Evolutionary conservation across 1,140 invertebrate species (phyloP).

Genomic region (Phthorimaea operculella): DNA sequence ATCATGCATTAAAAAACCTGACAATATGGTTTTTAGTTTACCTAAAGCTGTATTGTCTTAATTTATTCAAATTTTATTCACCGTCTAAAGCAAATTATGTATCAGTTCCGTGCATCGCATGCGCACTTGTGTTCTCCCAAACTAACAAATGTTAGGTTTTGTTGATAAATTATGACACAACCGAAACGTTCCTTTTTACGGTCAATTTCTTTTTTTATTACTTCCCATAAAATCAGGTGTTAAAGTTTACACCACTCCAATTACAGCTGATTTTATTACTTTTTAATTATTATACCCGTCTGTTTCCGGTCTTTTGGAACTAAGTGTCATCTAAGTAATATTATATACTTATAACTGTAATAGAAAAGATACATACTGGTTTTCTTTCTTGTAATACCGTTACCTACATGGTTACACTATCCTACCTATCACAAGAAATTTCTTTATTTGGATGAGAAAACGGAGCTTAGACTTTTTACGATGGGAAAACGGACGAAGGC

Average conservation of each 20-base stretch:
- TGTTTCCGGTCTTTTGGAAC: conserved; percentile 1
- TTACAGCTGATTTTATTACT: conserved; percentile 5
- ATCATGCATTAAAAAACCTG: too few relatives aligned
- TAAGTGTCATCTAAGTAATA: too few relatives aligned
- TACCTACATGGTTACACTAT: too few relatives aligned
- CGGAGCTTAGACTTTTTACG: too few relatives aligned
- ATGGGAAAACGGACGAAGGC: too few relatives aligned
- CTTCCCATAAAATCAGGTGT: conserved; percentile 35
- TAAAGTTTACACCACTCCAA: conserved; percentile 23
- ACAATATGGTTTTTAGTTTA: too few relatives aligned
- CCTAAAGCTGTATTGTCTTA: neutral
- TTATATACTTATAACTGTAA: too few relatives aligned
- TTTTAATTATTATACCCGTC: neutral
- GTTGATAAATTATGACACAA: conserved; percentile 17
- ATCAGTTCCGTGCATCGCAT: conserved; percentile 20
- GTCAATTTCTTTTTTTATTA: conserved; percentile 33
- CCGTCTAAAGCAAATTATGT: conserved; percentile 19
- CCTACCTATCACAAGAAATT: neutral
- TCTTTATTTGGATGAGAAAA: too few relatives aligned
- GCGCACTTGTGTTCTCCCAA: conserved; percentile 6
- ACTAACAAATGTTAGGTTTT: conserved; percentile 22
- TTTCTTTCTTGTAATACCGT: too few relatives aligned
- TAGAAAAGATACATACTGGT: too few relatives aligned
- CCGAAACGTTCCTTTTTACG: conserved; percentile 20
- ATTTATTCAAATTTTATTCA: conserved; percentile 28